A percentile compares a stretch with the other conserved stretches of the same genome.
These are phyloP conservation scores for Tympanoctomys barrerae DNA, from an alignment of 2,797 vertebrate species.

Conservation along the genomic window DNA sequence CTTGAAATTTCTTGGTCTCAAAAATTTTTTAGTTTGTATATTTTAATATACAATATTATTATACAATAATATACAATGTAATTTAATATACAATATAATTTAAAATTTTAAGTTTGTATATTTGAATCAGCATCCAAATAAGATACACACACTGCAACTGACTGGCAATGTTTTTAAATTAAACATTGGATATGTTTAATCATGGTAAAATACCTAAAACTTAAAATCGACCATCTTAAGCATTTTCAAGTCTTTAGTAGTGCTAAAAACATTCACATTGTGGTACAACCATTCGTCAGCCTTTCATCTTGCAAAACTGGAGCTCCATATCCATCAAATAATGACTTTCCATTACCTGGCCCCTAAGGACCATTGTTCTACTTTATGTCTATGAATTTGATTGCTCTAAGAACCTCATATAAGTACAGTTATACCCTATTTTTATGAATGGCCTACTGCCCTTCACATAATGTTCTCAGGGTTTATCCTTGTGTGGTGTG, in stretches of 20 bases:
- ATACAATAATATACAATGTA: too few relatives aligned
- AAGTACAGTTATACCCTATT: background rate
- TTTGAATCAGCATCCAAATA: slow-evolving; percentile 31
- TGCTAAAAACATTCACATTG: background rate
- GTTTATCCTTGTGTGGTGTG: background rate
- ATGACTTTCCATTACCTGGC: background rate
- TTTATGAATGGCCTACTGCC: background rate
- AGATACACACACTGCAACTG: background rate
- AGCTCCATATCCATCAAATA: background rate
- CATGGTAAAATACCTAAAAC: slow-evolving; percentile 23
- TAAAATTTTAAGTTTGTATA: slow-evolving; percentile 17
- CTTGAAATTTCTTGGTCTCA: background rate
- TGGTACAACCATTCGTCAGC: background rate
- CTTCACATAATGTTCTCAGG: background rate
- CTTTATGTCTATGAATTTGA: background rate
- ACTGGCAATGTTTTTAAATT: background rate
- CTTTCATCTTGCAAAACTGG: background rate
- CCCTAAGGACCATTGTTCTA: background rate
- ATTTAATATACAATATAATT: too few relatives aligned
- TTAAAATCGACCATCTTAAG: background rate
- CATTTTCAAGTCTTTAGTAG: background rate
- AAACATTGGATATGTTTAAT: slow-evolving; percentile 12
- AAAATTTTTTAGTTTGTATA: slow-evolving; percentile 1
- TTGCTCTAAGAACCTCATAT: background rate
- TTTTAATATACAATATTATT: too few relatives aligned